phyloP scores from a whole-genome alignment of 2,888 invertebrate species.

The Cremastinae sp. region DNA sequence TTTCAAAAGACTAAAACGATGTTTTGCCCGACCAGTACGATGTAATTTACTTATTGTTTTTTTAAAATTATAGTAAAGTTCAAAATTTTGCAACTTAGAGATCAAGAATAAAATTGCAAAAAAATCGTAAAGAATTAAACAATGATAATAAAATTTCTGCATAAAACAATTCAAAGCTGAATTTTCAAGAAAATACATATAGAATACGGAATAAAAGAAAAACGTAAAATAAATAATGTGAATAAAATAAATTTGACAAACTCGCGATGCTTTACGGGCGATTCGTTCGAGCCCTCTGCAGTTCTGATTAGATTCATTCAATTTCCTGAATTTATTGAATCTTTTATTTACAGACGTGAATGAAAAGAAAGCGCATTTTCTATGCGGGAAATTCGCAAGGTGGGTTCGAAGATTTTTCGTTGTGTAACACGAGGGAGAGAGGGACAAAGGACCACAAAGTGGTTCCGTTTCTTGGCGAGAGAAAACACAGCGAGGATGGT shows the following conservation, averaged over 20 bases:
- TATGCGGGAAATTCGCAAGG: constrained; percentile 20
- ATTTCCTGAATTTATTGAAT: neutral
- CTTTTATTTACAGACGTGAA: neutral
- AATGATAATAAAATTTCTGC: no score
- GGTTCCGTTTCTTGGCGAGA: neutral
- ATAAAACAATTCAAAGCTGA: no score
- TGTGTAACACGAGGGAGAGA: constrained; percentile 7
- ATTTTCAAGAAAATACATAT: no score
- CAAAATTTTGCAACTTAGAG: no score
- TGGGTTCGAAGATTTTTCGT: constrained; percentile 22
- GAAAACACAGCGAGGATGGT: neutral
- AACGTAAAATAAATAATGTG: no score
- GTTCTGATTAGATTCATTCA: constrained; percentile 3
- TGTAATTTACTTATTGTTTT: no score
- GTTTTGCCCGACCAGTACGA: no score
- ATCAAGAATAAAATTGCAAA: no score
- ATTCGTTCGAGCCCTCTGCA: neutral
- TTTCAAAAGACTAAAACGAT: neutral
- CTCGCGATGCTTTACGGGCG: no score
- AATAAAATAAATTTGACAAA: constrained; percentile 10
- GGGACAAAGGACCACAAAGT: constrained; percentile 14
- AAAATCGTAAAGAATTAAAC: no score
- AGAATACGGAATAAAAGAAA: no score
- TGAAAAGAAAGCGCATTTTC: constrained; percentile 8
- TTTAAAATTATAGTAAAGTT: no score